These are phyloP conservation scores for Sinotaia quadrata DNA, from an alignment of 2,888 invertebrate genomes.

Conservation along the genomic window DNA sequence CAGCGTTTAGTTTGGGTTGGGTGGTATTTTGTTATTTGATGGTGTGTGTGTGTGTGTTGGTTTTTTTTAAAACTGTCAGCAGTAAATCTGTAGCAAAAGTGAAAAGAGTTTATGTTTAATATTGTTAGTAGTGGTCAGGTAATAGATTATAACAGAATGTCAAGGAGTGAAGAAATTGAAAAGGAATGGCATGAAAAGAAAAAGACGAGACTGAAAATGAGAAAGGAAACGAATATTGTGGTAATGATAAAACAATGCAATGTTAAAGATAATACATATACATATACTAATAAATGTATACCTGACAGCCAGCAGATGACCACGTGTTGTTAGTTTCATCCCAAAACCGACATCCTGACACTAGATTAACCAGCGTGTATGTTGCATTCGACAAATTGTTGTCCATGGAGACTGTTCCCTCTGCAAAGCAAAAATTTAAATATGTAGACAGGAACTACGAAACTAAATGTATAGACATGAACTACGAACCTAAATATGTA, in stretches of 20 bases:
- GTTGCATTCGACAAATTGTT: slow-evolving; percentile 53
- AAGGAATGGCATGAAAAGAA: too few species aligned
- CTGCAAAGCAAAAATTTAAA: slow-evolving; percentile 33
- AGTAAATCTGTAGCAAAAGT: too few species aligned
- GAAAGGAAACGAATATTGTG: too few species aligned
- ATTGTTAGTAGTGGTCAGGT: too few species aligned
- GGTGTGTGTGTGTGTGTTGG: slow-evolving; percentile 7
- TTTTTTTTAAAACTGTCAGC: too few species aligned
- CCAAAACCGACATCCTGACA: slow-evolving; percentile 67
- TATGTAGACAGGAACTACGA: not conserved
- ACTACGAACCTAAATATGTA: not conserved
- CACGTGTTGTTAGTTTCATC: slow-evolving; percentile 60
- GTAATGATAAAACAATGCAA: too few species aligned
- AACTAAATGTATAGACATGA: not conserved
- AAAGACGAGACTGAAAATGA: too few species aligned
- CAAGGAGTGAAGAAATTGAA: too few species aligned
- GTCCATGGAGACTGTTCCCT: slow-evolving; percentile 48
- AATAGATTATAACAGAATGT: too few species aligned
- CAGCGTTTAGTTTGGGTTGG: not conserved
- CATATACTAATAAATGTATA: too few species aligned
- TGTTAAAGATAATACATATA: too few species aligned
- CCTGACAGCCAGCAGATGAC: slow-evolving; percentile 63
- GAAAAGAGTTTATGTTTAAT: too few species aligned
- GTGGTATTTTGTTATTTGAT: not conserved
- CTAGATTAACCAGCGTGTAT: slow-evolving; percentile 58